Percentiles rank a stretch among this genome's conserved stretches.
Evolutionary conservation across 2,888 invertebrate species (phyloP).

Genomic region (Pandemis cinnamomeana): DNA sequence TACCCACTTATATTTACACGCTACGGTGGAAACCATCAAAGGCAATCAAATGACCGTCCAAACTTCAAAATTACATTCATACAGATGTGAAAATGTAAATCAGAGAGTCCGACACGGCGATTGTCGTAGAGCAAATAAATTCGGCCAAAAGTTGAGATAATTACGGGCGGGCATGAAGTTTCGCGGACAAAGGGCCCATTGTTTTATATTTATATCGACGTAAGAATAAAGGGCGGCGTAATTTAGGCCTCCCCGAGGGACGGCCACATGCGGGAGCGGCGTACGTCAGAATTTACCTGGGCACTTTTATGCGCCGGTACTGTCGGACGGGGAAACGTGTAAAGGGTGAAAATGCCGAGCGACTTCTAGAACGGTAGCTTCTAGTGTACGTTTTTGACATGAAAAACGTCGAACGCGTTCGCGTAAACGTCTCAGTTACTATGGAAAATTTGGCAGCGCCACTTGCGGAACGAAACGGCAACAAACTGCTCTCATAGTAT

Average conservation of each 20-base stretch:
- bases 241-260: conserved; percentile 60
- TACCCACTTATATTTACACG: not conserved
- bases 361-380: not conserved
- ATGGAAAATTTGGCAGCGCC: too few species aligned
- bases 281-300: conserved; percentile 54
- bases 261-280: conserved; percentile 45
- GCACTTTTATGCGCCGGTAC: conserved; percentile 47
- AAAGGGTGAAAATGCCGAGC: not conserved
- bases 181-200: conserved; percentile 62
- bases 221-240: conserved; percentile 62
- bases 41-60: not conserved
- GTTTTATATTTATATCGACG: conserved; percentile 69
- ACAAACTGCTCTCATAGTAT: too few species aligned
- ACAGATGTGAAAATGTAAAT: conserved; percentile 21
- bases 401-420: too few species aligned
- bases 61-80: conserved; percentile 1
- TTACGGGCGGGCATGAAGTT: conserved; percentile 61
- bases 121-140: conserved; percentile 40
- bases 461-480: too few species aligned
- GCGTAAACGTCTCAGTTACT: too few species aligned
- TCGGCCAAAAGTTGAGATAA: conserved; percentile 49
- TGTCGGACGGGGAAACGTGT: conserved; percentile 1
- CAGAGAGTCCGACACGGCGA: conserved; percentile 27
- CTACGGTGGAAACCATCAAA: not conserved
- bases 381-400: too few species aligned